A percentile compares a stretch with the other conserved stretches of the same genome.
Conservation (phyloP, 1,140 invertebrate species). For the Mya arenaria region DNA sequence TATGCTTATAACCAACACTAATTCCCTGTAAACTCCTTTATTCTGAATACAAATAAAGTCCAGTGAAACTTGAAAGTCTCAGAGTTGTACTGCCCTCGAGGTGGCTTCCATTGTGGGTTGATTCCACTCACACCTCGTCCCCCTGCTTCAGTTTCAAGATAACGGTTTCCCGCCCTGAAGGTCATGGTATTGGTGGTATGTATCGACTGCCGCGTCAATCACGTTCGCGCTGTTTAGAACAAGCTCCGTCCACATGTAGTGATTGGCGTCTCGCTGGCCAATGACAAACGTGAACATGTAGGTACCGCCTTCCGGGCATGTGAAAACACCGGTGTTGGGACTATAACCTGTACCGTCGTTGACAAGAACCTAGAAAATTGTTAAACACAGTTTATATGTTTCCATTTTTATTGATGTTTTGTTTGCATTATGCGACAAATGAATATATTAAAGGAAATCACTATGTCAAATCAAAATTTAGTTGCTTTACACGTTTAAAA, state of each 20-base stretch:
- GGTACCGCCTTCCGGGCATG: constrained; percentile 5
- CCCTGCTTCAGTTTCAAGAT: no score
- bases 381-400: no score
- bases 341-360: constrained; percentile 19
- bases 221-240: not conserved
- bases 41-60: constrained; percentile 26
- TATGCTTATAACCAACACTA: no score
- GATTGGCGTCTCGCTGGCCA: constrained; percentile 5
- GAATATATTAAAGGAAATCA: no score
- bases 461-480: no score
- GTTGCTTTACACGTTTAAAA: not conserved
- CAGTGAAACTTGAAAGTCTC: constrained; percentile 12
- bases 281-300: constrained; percentile 31
- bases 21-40: no score
- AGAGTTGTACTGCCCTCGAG: no score
- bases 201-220: constrained; percentile 5
- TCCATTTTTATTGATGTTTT: no score
- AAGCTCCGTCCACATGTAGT: constrained; percentile 21
- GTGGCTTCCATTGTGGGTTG: no score
- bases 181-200: constrained; percentile 1
- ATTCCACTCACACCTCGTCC: no score
- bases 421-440: no score
- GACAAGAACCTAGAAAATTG: constrained; percentile 1
- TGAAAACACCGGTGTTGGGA: constrained; percentile 13
- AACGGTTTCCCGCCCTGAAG: constrained; percentile 19